phyloP scores from a whole-genome alignment of 2,797 vertebrate species.

The Hydrophis major region DNA sequence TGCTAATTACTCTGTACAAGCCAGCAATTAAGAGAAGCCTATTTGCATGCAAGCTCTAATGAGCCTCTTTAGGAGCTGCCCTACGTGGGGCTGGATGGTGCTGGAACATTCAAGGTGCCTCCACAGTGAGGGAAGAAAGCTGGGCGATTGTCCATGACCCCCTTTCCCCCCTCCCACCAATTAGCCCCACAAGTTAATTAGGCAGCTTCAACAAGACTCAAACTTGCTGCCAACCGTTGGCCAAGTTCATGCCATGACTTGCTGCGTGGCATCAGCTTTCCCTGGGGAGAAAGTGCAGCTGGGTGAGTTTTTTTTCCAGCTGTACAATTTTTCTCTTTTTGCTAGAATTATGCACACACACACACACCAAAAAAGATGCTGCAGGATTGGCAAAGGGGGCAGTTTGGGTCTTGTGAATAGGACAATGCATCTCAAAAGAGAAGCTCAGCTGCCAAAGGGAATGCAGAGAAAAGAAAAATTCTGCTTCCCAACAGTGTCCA shows the following conservation, averaged over 20 bases:
- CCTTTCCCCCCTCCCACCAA: conserved; percentile 28
- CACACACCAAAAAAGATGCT: too few relatives aligned
- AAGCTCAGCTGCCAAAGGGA: background rate
- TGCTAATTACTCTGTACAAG: conserved; percentile 71
- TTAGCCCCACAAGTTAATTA: conserved; percentile 70
- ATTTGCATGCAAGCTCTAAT: conserved; percentile 67
- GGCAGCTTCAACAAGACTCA: conserved; percentile 61
- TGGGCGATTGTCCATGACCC: conserved; percentile 57
- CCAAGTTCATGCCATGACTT: conserved; percentile 36
- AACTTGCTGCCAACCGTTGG: conserved; percentile 61
- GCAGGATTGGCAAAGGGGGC: background rate
- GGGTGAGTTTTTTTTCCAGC: background rate
- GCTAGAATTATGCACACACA: background rate
- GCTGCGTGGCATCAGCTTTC: background rate
- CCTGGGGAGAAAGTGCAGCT: background rate
- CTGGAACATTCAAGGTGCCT: conserved; percentile 66
- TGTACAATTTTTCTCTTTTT: background rate
- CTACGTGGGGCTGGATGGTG: conserved; percentile 59
- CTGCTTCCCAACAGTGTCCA: background rate
- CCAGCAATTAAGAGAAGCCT: conserved; percentile 65
- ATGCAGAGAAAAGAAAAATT: background rate
- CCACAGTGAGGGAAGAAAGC: conserved; percentile 60
- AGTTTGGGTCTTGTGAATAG: background rate
- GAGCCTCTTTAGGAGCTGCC: conserved; percentile 69
- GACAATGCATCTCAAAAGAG: background rate